Conservation (phyloP, 2,888 invertebrate genomes). For the Hirtodrosophila trivittata region DNA sequence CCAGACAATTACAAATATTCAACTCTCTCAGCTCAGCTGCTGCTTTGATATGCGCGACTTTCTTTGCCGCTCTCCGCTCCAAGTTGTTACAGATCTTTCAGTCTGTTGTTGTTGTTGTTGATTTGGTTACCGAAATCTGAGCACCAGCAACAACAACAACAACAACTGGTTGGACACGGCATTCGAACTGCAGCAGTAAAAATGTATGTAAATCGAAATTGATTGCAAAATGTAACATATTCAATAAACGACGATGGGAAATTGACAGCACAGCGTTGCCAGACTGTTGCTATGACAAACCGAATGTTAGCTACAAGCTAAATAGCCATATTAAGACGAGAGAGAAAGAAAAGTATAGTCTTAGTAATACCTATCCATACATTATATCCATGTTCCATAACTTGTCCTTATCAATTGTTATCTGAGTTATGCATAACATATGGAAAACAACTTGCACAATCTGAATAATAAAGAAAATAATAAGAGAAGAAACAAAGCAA, state of each 20-base stretch:
- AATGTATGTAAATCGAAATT: conserved; percentile 69
- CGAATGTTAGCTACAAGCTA: no score
- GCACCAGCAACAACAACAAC: conserved; percentile 3
- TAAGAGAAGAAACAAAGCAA: conserved; percentile 5
- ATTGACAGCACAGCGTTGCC: conserved; percentile 51
- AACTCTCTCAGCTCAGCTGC: conserved; percentile 40
- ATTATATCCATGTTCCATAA: no score
- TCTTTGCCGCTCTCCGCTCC: conserved; percentile 7
- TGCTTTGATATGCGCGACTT: conserved; percentile 1
- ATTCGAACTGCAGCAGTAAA: conserved; percentile 52
- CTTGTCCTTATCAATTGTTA: background rate
- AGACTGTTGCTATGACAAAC: conserved; percentile 15
- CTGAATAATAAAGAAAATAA: conserved; percentile 4
- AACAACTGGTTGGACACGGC: background rate
- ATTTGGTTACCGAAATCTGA: conserved; percentile 44
- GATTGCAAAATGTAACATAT: conserved; percentile 73
- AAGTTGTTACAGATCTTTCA: conserved; percentile 22
- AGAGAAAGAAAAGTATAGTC: no score
- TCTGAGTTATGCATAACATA: background rate
- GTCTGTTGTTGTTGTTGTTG: conserved; percentile 25
- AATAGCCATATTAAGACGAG: no score
- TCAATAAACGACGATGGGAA: conserved; percentile 55
- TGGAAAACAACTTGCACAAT: background rate
- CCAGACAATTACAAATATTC: conserved; percentile 69
- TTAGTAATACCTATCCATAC: no score